phyloP scores from a whole-genome alignment of 2,797 vertebrate genomes.

The Sorex maritimensis region DNA sequence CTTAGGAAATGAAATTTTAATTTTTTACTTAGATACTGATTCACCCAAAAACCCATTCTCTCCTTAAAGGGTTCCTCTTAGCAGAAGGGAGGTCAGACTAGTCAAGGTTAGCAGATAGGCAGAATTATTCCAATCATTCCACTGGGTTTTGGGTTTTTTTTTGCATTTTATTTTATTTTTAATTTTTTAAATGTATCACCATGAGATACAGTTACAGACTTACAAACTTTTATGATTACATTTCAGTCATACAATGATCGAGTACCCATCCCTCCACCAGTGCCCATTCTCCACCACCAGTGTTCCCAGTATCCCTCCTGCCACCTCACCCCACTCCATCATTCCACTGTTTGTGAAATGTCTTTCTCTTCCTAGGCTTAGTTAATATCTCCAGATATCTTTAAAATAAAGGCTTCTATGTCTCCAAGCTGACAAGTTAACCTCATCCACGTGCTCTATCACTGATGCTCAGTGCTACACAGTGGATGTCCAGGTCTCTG shows the following conservation, averaged over 20 bases:
- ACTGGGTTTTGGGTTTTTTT: too few species aligned
- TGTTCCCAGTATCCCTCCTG: too few species aligned
- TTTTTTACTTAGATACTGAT: background rate
- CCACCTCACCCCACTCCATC: background rate
- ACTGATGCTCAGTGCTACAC: background rate
- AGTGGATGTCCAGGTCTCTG: rapidly evolving
- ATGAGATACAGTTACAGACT: too few species aligned
- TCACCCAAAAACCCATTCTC: background rate
- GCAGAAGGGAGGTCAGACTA: background rate
- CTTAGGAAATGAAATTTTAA: conserved; percentile 13
- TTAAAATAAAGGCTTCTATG: background rate
- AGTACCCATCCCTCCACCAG: too few species aligned
- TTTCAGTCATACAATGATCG: too few species aligned
- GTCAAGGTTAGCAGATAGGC: background rate
- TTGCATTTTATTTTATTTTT: too few species aligned
- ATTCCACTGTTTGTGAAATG: background rate
- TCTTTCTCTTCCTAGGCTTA: background rate
- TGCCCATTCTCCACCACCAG: too few species aligned
- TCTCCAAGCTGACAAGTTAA: background rate
- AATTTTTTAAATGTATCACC: too few species aligned
- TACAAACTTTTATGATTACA: too few species aligned
- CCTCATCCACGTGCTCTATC: background rate
- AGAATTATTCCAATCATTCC: background rate
- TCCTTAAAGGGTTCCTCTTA: background rate
- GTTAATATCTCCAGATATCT: background rate